Base-by-base conservation (phyloP, 2,113 vertebrate species). In the Narcine bancroftii region DNA sequence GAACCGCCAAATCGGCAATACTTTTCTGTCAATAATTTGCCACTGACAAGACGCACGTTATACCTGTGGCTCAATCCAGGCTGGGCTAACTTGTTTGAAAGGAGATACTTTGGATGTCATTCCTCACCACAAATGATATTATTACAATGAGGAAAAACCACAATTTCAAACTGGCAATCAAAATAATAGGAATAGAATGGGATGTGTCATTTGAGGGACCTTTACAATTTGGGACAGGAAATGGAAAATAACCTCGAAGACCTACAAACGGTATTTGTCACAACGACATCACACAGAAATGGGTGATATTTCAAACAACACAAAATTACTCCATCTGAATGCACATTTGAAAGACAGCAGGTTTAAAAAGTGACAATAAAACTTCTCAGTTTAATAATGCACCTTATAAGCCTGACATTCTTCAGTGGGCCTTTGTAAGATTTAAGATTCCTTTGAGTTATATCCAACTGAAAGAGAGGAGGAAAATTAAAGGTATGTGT, bases 291-390 rank as follows among this genome's bases (percentile, higher is more conserved):
- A 45, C 89, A 15, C 42, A 42, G 60, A 83, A 87, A 87, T 87
- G 77, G 53, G 45, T 36, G 81, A 71, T 91, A 66, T 47, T 69
- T 69, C 89, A 91, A 42, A 21, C 89, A 91, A 91, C 65, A 69
- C 65, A 53, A 91, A 91, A 91, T 69, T 91, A 91, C 65, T 45
- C 21, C 60, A 91, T 91, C 63, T 91, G 45, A 91, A 69, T 71
- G 89, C 89, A 91, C 63, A 47, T 66, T 91, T 91, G 71, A 66
- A 91, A 66, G 89, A 47, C 26, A 69, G 39, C 71, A 39, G 60
- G 65, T 69, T n/a, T 69, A 66, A 71, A 42, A 91, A 91, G 63
- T 91, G 39, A 69, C 87, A 36, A 91, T 66, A 71, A 42, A 69
- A 91, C 39, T 69, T 10, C n/a, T 45, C 42, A 66, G 56, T 66